Percentiles rank a stretch among this genome's conserved stretches.
Evolutionary conservation across 2,888 invertebrate genomes (phyloP).

Genomic region (Apantesis nais): DNA sequence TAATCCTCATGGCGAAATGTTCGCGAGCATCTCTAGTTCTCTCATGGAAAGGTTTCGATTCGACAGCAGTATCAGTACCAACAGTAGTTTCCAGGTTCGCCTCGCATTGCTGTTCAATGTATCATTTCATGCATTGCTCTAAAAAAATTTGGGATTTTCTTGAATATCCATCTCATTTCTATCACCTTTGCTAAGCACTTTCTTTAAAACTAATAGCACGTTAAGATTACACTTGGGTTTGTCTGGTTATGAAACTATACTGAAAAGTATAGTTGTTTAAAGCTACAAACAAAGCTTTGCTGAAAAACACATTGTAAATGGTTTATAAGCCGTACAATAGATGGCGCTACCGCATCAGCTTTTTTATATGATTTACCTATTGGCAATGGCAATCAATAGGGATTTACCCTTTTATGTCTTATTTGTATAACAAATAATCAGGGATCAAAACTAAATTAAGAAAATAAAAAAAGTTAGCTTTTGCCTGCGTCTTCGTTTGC

Average conservation of each 20-base stretch:
- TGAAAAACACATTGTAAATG: not conserved
- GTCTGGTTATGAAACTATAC: not conserved
- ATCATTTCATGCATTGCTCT: slow-evolving; percentile 54
- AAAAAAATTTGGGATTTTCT: slow-evolving; percentile 24
- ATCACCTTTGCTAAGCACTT: slow-evolving; percentile 46
- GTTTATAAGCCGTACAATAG: slow-evolving; percentile 34
- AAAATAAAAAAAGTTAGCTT: not conserved
- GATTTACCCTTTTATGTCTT: not conserved
- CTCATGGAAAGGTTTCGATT: slow-evolving; percentile 92
- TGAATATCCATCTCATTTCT: slow-evolving; percentile 34
- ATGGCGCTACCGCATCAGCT: slow-evolving; percentile 47
- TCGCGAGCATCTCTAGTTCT: slow-evolving; percentile 92
- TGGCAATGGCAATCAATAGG: not conserved
- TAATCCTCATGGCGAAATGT: slow-evolving; percentile 92
- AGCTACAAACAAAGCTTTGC: slow-evolving; percentile 55
- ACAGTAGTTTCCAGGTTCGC: slow-evolving; percentile 91
- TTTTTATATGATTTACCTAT: slow-evolving; percentile 7
- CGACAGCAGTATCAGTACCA: slow-evolving; percentile 90
- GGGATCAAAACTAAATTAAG: not conserved
- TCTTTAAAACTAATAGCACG: slow-evolving; percentile 28
- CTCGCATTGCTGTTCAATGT: slow-evolving; percentile 72
- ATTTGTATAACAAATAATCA: not conserved
- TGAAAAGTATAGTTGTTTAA: not conserved
- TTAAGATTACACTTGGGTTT: slow-evolving; percentile 14
- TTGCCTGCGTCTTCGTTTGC: not conserved